Base-by-base conservation (phyloP, 2,113 vertebrate species). In the Psettodes erumei region DNA sequence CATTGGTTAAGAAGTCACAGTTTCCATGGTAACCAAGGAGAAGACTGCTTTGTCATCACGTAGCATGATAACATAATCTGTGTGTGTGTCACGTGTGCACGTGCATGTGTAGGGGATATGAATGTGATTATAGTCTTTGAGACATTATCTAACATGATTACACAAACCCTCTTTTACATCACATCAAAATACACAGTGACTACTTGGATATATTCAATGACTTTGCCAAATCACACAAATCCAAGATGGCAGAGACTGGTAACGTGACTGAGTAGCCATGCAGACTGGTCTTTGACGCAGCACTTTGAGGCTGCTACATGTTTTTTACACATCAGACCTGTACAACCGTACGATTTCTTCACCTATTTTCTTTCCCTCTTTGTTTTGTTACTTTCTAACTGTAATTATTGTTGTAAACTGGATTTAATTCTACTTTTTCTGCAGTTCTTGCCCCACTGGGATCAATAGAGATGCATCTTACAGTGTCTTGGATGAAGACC, bases 1-100 rank as follows among this genome's bases (percentile, higher is more conserved):
- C 53, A 71, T 28, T 47, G 65, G 43, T 64, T 60, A 68, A 35
- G 54, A 75, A 83, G 77, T 67, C 50, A 61, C 84, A 77, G 88
- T 89, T 90, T 82, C 89, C 85, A 89, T 83, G 89, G 90, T 33
- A 90, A 92, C 87, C 32, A 35, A 32, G 66, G 55, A 69, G 54
- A 68, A 72, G 82, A 62, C 61, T 64, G 86, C 54, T 9, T 28
- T 47, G 45, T 88, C 79, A 85, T 84, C 55, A 55, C 47, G 60
- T 50, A 38, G 40, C 59, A 59, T 21, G 48, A 70, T 25, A 38
- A 45, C 35, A 78, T 47, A 56, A 65, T 54, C 15, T 45, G n/a
- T 64, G 55, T 3, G 11, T 33, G 56, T 62, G 55, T 51, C 37
- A 30, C 18, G 7, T 19, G 15, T 25, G 61, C 51, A 45, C 40